Percentiles rank a stretch among this genome's conserved stretches.
These are phyloP conservation scores for Aulostomus chinensis DNA, from an alignment of 2,797 vertebrate species.

Conservation along the genomic window DNA sequence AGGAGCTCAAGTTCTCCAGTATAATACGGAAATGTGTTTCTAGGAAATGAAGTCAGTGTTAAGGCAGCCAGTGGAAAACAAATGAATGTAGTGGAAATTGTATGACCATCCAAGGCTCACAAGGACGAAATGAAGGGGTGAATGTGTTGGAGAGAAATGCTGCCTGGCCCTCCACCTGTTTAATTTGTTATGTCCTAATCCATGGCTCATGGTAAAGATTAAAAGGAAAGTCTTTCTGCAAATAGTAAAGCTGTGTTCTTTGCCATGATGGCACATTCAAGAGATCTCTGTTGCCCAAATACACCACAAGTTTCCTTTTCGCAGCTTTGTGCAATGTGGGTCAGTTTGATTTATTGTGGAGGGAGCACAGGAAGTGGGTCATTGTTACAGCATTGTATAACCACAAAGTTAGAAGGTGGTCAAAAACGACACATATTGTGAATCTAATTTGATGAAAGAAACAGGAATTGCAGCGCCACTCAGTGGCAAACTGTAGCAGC, in stretches of 20 bases:
- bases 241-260: too few species aligned
- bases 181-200: not conserved
- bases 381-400: constrained; percentile 46
- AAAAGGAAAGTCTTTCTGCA: too few species aligned
- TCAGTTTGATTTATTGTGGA: not conserved
- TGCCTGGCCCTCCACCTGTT: too few species aligned
- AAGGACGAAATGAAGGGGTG: not conserved
- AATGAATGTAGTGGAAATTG: constrained; percentile 7
- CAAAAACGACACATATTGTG: constrained; percentile 13
- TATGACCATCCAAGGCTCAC: not conserved
- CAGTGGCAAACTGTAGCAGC: constrained; percentile 18
- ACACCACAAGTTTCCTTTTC: not conserved
- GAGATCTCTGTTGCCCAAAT: too few species aligned
- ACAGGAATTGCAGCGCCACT: constrained; percentile 4
- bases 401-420: constrained; percentile 14
- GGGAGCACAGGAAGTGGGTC: constrained; percentile 52
- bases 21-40: constrained; percentile 14
- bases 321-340: not conserved
- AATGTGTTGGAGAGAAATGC: not conserved
- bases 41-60: constrained; percentile 14
- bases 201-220: not conserved
- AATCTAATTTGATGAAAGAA: not conserved
- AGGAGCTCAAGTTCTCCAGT: not conserved
- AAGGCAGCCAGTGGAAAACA: constrained; percentile 17
- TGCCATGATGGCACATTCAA: too few species aligned